A percentile compares a stretch with the other conserved stretches of the same genome.
phyloP scores from a whole-genome alignment of 2,113 vertebrate genomes.

The Myotis yumanensis region DNA sequence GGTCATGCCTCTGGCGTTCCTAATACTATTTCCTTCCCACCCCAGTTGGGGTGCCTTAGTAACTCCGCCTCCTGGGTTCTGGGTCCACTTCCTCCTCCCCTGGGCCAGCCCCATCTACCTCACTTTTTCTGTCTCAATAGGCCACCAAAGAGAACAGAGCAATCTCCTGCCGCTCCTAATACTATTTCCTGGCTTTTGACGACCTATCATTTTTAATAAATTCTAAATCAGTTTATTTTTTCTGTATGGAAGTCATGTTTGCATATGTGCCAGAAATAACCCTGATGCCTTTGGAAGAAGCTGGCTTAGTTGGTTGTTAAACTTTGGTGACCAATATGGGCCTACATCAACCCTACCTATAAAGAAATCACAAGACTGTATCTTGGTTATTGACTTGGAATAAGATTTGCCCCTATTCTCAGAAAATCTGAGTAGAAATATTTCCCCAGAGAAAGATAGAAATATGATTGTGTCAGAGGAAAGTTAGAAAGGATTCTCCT shows the following conservation, averaged over 20 bases:
- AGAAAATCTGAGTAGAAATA: constrained; percentile 11
- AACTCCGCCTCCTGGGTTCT: too few relatives aligned
- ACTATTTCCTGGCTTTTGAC: neutral
- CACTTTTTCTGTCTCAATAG: too few relatives aligned
- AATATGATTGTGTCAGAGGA: neutral
- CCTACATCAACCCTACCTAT: neutral
- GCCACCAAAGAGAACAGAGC: neutral
- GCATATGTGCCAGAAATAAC: neutral
- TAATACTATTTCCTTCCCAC: too few relatives aligned
- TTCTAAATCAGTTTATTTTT: neutral
- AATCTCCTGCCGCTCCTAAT: neutral
- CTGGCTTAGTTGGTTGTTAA: neutral
- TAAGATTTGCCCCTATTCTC: neutral
- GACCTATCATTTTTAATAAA: neutral
- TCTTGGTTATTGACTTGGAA: neutral
- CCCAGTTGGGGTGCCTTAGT: too few relatives aligned
- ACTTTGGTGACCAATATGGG: neutral
- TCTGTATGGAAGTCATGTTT: neutral
- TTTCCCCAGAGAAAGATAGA: neutral
- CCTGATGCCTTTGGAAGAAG: neutral
- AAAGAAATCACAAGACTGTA: neutral
- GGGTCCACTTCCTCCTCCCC: too few relatives aligned
- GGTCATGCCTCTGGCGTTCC: too few relatives aligned
- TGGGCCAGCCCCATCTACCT: too few relatives aligned
- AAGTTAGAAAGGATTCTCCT: neutral